phyloP scores from a whole-genome alignment of 2,797 vertebrate species.

The Selene dorsalis region DNA sequence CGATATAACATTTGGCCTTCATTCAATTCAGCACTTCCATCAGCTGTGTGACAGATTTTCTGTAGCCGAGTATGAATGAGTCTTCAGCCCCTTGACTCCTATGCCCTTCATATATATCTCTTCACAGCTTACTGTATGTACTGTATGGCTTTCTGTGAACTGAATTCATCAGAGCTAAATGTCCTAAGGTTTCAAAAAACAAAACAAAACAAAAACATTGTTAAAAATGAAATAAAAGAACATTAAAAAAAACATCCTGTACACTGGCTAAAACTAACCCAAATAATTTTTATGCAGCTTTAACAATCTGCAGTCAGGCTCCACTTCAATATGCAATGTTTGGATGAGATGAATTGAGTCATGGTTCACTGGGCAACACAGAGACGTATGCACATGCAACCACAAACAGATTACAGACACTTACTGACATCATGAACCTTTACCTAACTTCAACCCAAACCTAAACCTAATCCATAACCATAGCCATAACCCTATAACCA shows the following conservation, averaged over 20 bases:
- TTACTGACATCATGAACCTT: not conserved
- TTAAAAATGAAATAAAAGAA: conserved; percentile 1
- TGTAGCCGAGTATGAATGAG: too few species aligned
- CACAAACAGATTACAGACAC: conserved; percentile 7
- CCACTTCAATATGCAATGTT: conserved; percentile 50
- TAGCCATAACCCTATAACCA: not conserved
- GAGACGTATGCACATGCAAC: conserved; percentile 28
- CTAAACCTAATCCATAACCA: not conserved
- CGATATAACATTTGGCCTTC: not conserved
- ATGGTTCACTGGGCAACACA: conserved; percentile 49
- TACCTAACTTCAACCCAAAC: not conserved
- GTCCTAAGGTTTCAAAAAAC: too few species aligned
- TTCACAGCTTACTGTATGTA: conserved; percentile 4
- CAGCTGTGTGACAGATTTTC: not conserved
- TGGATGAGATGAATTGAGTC: conserved; percentile 63
- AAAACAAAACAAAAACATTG: too few species aligned
- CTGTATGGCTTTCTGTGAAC: not conserved
- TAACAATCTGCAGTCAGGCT: conserved; percentile 39
- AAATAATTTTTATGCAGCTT: not conserved
- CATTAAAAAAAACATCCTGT: not conserved
- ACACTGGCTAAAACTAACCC: not conserved
- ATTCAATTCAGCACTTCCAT: conserved; percentile 2
- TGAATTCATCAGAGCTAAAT: not conserved
- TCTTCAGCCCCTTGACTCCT: conserved; percentile 5
- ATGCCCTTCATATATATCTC: conserved; percentile 9